Evolutionary conservation across 2,113 vertebrate species (phyloP), one percentile per base, ranked within the genome.

Genomic region (Ranitomeya variabilis): DNA sequence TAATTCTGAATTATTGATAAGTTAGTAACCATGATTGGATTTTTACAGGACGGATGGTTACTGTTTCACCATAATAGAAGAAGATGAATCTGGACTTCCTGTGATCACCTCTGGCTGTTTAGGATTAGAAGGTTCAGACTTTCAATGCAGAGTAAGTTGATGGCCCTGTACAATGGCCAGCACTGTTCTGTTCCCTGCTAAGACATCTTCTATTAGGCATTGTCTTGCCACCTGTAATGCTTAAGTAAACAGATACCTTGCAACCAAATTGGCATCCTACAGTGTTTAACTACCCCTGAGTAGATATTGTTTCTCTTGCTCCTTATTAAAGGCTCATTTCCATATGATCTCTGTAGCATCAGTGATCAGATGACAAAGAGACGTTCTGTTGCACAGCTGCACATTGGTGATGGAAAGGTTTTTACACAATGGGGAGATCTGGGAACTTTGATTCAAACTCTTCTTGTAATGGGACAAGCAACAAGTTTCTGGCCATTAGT

Each of bases 61-160:
- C 91, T 99, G 98, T 93, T 99, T 99, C 92, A 98, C 97, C 2
- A 98, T 99, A 94, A 96, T 99, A 93, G 97, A 98, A 93, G 98
- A 99, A 91, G 98, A 98, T 69, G 97, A 99, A 26, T 96, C 95
- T 0, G 98, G 97, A 19, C 93, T 94, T 45, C 95, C 96, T 45
- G 91, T 97, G 52, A 91, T 97, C 71, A 97, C 97, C n/a, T 97
- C 97, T 13, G 98, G 98, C 51, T 99, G 98, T 90, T 94, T 99
- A 73, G 97, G 96, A 78, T 93, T 96, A 69, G 95, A 95, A 23
- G 98, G 98, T 67, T 99, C 97, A 0, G 97, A 98, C 91, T 99
- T 99, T 92, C 98, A 99, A 90, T 99, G 98, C 85, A 94, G 97
- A 93, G 98, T 99, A 94, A 97, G 97, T 91, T 91, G 64, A 3